Base-by-base conservation (phyloP, 2,797 vertebrate genomes). In the Paratrypauchen microcephalus region DNA sequence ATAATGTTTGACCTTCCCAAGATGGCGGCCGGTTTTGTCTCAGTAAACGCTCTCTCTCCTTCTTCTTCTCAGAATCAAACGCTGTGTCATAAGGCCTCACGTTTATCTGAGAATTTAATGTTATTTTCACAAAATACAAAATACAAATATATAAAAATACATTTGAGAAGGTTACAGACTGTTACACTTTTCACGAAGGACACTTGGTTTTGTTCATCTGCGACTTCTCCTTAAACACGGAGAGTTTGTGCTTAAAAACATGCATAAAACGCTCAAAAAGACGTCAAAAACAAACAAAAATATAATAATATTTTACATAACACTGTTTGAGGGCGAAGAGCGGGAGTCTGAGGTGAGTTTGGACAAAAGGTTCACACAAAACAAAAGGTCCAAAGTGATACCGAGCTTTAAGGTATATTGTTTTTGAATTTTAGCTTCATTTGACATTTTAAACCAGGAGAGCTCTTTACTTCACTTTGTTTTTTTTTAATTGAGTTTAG, bases 101-200 rank as follows among this genome's bases (percentile, higher is more conserved):
- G 55, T 57, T 87, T 85, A 83, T 92, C 89, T 88, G 87, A 88
- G 92, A 93, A 88, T 94, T 93, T 94, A 93, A 93, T 94, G 91
- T 94, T 93, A 92, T 91, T 90, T 87, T 81, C 89, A 91, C 78
- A 86, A 52, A 18, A 26, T 93, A 94, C 89, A 94, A 94, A 94
- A 94, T 89, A 88, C 88, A 89, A 93, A 19, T 32, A 19, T 94
- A 94, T 88, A 94, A 94, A 94, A 94, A 94, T 93, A 94, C 93
- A 94, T 90, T 92, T 90, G 90, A 93, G 92, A 83, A 84, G 89
- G 91, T 93, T 92, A 93, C 91, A 92, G 85, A 86, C 83, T 69
- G 41, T 64, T 63, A 69, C 52, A 23, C 3, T 54, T 54, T 54
- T 54, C 19, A 23, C 3, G 3, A 90, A 93, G 89, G 90, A 89